Evolutionary conservation across 2,888 invertebrate species (phyloP).

Genomic region (Andrena flavipes): DNA sequence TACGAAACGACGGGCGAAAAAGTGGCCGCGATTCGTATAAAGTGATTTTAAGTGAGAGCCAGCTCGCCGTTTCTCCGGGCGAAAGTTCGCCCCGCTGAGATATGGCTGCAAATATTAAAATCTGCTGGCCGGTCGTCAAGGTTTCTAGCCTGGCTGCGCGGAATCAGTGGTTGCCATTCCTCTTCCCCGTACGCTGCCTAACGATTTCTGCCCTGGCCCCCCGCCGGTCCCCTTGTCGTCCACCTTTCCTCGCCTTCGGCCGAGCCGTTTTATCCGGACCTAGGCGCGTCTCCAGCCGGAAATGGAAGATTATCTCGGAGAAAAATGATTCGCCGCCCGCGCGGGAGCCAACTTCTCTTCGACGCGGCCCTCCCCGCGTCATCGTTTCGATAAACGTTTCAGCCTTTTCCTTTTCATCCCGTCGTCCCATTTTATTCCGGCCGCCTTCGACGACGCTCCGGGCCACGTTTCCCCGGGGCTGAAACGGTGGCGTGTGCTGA

Average conservation of each 20-base stretch:
- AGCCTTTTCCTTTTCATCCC: neutral
- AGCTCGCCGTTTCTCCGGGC: conserved; percentile 67
- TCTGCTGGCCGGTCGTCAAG: conserved; percentile 71
- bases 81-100: conserved; percentile 78
- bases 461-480: no score
- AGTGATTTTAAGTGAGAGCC: conserved; percentile 80
- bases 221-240: neutral
- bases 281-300: conserved; percentile 1
- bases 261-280: conserved; percentile 6
- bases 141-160: conserved; percentile 33
- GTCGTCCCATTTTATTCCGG: neutral
- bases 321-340: conserved; percentile 6
- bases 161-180: conserved; percentile 58
- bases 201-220: conserved; percentile 6
- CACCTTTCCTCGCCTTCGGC: neutral
- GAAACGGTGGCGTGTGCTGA: conserved; percentile 23
- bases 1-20: conserved; percentile 71
- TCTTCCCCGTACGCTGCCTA: conserved; percentile 4
- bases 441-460: neutral
- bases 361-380: neutral
- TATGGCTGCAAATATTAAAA: conserved; percentile 82
- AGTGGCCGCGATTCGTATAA: conserved; percentile 78
- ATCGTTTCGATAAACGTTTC: no score
- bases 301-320: conserved; percentile 16
- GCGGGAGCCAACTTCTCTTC: neutral